These are phyloP conservation scores for Corticium candelabrum DNA, from an alignment of 37 sponge, comb jelly and placozoan species.

Conservation along the genomic window DNA sequence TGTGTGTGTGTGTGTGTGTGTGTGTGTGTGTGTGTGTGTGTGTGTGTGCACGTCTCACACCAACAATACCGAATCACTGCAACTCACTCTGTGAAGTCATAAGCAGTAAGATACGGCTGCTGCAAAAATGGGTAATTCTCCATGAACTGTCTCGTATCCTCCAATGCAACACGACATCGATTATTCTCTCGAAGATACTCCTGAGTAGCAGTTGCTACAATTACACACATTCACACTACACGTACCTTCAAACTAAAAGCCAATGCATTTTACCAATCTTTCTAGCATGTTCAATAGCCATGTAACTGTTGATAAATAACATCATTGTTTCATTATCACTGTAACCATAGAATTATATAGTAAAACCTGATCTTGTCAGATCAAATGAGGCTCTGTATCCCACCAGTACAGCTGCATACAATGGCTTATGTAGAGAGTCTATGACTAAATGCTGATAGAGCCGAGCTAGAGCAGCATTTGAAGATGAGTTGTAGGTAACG, in stretches of 20 bases:
- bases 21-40: no score
- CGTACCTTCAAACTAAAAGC: no score
- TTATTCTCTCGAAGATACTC: no score
- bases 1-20: no score
- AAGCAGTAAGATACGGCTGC: neutral
- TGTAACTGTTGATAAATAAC: no score
- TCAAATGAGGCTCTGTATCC: conserved; percentile 21
- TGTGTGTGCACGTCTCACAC: no score
- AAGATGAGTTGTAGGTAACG: neutral
- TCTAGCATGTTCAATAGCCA: no score
- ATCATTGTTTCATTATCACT: conserved; percentile 42
- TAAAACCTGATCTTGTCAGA: conserved; percentile 22
- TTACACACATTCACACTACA: no score
- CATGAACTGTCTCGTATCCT: neutral
- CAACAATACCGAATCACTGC: no score
- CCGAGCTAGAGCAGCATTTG: conserved; percentile 11
- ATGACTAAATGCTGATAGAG: conserved; percentile 18
- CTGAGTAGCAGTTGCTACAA: no score
- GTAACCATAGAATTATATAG: conserved; percentile 39
- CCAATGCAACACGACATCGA: no score
- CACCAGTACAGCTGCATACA: conserved; percentile 29
- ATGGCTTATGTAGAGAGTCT: neutral
- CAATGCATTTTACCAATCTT: no score
- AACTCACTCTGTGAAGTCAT: neutral
- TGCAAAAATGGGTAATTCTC: neutral